These are phyloP conservation scores for Drosophila monieri DNA, from an alignment of 2,888 invertebrate genomes.

Conservation along the genomic window DNA sequence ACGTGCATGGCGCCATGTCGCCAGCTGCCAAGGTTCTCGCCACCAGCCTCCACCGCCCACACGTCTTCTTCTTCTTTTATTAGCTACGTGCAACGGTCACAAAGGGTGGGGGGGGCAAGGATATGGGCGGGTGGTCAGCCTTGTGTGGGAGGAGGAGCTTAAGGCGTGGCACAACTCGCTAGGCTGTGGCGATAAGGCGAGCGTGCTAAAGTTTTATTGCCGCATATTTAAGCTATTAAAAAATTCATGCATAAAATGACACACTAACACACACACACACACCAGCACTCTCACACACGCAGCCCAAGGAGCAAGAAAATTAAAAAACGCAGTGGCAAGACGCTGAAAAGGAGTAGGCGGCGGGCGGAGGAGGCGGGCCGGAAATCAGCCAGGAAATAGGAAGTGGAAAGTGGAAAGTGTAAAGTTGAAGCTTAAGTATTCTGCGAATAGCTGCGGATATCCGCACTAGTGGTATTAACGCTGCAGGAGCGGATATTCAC, in stretches of 20 bases:
- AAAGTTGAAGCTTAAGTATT: slow-evolving; percentile 29
- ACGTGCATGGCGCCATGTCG: slow-evolving; percentile 47
- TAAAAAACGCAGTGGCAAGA: slow-evolving; percentile 32
- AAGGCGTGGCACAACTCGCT: slow-evolving; percentile 52
- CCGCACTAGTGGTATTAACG: slow-evolving; percentile 3
- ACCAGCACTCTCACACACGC: slow-evolving; percentile 20
- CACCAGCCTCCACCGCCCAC: neutral
- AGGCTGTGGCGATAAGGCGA: slow-evolving; percentile 73
- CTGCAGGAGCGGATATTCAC: slow-evolving; percentile 7
- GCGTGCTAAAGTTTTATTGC: slow-evolving; percentile 78
- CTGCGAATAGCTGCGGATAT: slow-evolving; percentile 31
- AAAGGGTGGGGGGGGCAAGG: slow-evolving; percentile 7
- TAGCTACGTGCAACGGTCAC: slow-evolving; percentile 65
- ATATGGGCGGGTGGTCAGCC: slow-evolving; percentile 10
- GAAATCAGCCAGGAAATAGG: slow-evolving; percentile 20
- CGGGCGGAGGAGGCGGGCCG: neutral
- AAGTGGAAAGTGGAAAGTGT: slow-evolving; percentile 26
- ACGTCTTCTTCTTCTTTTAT: slow-evolving; percentile 58
- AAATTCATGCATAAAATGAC: slow-evolving; percentile 78
- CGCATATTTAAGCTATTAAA: slow-evolving; percentile 78
- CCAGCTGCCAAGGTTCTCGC: slow-evolving; percentile 24
- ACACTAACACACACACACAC: slow-evolving; percentile 39
- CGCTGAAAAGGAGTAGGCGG: slow-evolving; percentile 7
- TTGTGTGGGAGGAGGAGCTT: neutral
- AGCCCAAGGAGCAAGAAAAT: slow-evolving; percentile 33